Percentiles rank a stretch among this genome's conserved stretches.
Evolutionary conservation across 2,888 invertebrate genomes (phyloP).

Genomic region (Caenorhabditis becei): DNA sequence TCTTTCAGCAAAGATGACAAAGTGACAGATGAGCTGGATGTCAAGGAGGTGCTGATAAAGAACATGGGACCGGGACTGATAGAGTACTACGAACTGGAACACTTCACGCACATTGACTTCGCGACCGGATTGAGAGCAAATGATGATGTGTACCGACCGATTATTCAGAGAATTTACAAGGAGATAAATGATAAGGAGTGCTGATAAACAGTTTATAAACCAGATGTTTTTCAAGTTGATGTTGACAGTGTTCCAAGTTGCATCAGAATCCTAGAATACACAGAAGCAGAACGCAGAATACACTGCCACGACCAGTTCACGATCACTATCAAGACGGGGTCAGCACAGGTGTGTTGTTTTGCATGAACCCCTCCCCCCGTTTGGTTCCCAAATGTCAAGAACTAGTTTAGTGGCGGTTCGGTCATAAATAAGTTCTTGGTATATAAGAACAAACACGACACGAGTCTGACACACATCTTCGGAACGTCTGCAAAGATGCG

Average conservation of each 20-base stretch:
- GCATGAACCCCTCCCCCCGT: slow-evolving; percentile 3
- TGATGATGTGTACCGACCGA: slow-evolving; percentile 62
- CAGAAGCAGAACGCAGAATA: background rate
- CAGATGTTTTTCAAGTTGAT: no score
- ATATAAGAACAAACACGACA: slow-evolving; percentile 27
- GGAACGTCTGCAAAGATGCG: slow-evolving; percentile 10
- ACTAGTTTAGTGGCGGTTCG: background rate
- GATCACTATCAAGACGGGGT: slow-evolving; percentile 42
- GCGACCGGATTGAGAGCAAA: slow-evolving; percentile 58
- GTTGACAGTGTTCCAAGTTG: no score
- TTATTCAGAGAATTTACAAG: slow-evolving; percentile 56
- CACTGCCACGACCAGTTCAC: slow-evolving; percentile 29
- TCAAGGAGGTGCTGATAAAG: slow-evolving; percentile 39
- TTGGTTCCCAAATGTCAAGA: background rate
- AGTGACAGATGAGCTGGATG: slow-evolving; percentile 49
- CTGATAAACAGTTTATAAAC: slow-evolving; percentile 22
- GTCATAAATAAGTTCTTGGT: slow-evolving; percentile 29
- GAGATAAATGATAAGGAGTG: slow-evolving; percentile 39
- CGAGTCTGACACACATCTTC: slow-evolving; percentile 28
- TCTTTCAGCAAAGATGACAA: slow-evolving; percentile 51
- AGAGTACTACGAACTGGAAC: slow-evolving; percentile 46
- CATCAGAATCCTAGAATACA: slow-evolving; percentile 19
- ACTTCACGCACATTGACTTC: slow-evolving; percentile 62
- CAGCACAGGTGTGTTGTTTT: slow-evolving; percentile 32
- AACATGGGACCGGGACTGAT: slow-evolving; percentile 54